A percentile compares a stretch with the other conserved stretches of the same genome.
These are phyloP conservation scores for Porphyrio hochstetteri DNA, from an alignment of 2,113 vertebrate genomes.

Conservation along the genomic window DNA sequence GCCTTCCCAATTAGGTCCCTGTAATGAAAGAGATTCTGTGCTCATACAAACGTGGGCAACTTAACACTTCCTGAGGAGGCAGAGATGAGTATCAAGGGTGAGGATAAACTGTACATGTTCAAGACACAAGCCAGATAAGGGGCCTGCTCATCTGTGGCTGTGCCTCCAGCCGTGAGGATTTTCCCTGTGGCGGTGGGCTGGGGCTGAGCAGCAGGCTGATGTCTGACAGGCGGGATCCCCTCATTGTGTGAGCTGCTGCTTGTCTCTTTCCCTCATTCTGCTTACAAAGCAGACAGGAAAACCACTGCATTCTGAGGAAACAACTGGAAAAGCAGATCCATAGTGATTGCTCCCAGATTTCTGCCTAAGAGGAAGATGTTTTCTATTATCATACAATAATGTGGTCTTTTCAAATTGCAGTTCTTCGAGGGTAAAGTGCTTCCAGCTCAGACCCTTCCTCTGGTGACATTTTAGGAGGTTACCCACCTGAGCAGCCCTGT, in stretches of 20 bases:
- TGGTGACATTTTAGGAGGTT: not conserved
- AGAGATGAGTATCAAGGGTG: not conserved
- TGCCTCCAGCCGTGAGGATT: not conserved
- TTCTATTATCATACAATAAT: not conserved
- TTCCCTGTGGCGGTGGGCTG: not conserved
- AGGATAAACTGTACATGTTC: not conserved
- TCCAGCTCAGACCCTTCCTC: not conserved
- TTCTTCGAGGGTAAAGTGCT: not conserved
- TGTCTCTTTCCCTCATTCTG: not conserved
- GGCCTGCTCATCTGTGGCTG: not conserved
- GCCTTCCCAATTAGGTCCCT: not conserved
- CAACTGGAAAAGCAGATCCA: not conserved
- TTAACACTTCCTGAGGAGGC: not conserved
- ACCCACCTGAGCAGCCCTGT: not conserved
- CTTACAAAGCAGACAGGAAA: not conserved
- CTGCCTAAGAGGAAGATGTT: not conserved
- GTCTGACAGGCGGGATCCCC: fast-evolving
- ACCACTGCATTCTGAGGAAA: fast-evolving
- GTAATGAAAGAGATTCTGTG: not conserved
- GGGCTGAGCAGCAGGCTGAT: not conserved
- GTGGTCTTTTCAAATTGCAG: not conserved
- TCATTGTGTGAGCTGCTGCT: fast-evolving
- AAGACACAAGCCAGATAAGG: not conserved
- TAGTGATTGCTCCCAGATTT: constrained; percentile 3
- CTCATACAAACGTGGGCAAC: not conserved